These are phyloP conservation scores for Epistrophe grossulariae DNA, from an alignment of 2,888 invertebrate genomes.

Conservation along the genomic window DNA sequence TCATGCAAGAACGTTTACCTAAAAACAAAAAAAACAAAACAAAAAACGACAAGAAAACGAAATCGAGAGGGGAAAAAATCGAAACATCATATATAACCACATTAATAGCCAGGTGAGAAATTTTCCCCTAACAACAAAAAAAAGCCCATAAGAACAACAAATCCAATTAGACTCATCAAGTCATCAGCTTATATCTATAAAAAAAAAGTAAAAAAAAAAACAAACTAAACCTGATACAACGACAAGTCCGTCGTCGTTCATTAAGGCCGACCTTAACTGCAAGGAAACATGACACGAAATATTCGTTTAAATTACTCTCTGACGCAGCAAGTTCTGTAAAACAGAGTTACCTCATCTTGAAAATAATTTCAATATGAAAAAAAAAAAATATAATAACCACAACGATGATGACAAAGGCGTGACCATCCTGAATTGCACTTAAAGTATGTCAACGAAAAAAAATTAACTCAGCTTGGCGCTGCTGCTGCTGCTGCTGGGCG, in stretches of 20 bases:
- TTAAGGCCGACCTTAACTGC: background rate
- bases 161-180: constrained; percentile 51
- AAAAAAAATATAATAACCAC: constrained; percentile 9
- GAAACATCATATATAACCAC: constrained; percentile 48
- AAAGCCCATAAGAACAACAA: constrained; percentile 13
- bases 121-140: background rate
- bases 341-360: constrained; percentile 37
- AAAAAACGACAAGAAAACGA: too few relatives aligned
- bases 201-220: constrained; percentile 8
- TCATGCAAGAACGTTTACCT: constrained; percentile 53
- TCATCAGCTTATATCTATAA: constrained; percentile 33
- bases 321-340: constrained; percentile 40
- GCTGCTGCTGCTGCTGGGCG: constrained; percentile 12
- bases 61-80: constrained; percentile 14
- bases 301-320: constrained; percentile 50
- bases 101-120: constrained; percentile 61
- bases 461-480: constrained; percentile 1
- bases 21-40: constrained; percentile 1
- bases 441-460: constrained; percentile 22
- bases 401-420: constrained; percentile 46
- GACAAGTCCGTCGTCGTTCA: background rate
- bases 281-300: constrained; percentile 34
- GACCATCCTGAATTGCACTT: constrained; percentile 38
- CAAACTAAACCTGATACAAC: constrained; percentile 10
- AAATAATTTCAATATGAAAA: constrained; percentile 6